Evolutionary conservation across 2,113 vertebrate genomes (phyloP), one percentile per base, ranked within the genome.

Genomic region (Austrofundulus limnaeus): DNA sequence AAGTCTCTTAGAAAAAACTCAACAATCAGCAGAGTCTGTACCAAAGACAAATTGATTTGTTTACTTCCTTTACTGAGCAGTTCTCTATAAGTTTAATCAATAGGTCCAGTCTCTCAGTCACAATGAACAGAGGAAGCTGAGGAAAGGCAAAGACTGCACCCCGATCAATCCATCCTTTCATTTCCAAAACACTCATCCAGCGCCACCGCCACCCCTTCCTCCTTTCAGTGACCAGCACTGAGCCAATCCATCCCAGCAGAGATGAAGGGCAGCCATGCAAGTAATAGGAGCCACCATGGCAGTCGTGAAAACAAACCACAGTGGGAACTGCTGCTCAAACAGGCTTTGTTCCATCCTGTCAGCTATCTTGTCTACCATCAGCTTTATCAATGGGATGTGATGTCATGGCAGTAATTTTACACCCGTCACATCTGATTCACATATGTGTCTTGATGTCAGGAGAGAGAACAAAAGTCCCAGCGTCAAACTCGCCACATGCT

Each of bases 141-240:
- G 77, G 71, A 86, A 81, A 88, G 74, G 80, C 85, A 87, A 86
- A 80, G 82, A 60, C 85, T 62, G 81, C 66, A 68, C 66, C 71
- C 78, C 61, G 83, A 92, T 92, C 91, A 92, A 93, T 90, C 90
- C 81, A 56, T 78, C 82, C 89, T 88, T 92, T 92, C 89, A 89
- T 90, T 87, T 84, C 80, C 78, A 84, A 63, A 78, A 84, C 87
- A 77, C 90, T 76, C 74, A 84, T 81, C 42, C 81, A 65, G 51
- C 54, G 55, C 2, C 61, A 70, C 37, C 47, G 5, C 63, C 34
- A 41, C 47, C 45, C 45, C 54, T 54, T 23, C 52, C 63, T 28
- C 59, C 52, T 61, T 62, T 71, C 54, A 65, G 78, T 80, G 80
- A 81, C 85, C 80, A 84, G 76, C 83, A 88, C 89, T 84, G 76